These are phyloP conservation scores for Sorex fumeus DNA, from an alignment of 2,113 vertebrate genomes.

Conservation along the genomic window DNA sequence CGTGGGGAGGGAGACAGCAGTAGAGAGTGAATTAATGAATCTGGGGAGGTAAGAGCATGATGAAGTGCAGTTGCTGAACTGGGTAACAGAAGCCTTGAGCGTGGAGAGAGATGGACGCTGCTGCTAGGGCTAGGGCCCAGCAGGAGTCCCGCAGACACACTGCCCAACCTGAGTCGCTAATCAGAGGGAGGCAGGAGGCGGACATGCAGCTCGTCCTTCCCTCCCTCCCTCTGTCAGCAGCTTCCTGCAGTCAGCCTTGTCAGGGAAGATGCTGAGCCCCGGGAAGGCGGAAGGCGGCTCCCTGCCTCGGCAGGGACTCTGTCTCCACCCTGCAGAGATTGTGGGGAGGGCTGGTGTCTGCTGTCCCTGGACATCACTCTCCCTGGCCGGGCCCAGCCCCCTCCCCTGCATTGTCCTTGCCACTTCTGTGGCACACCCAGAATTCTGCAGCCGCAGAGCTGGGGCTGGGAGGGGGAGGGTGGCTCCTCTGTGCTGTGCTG, in stretches of 20 bases:
- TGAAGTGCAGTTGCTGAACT: neutral
- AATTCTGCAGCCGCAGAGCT: too few species aligned
- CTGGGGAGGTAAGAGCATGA: neutral
- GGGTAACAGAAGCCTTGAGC: neutral
- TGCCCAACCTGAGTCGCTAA: conserved; percentile 2
- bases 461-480: too few species aligned
- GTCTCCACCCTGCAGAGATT: too few species aligned
- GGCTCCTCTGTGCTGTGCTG: too few species aligned
- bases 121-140: conserved; percentile 6
- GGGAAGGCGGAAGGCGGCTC: neutral
- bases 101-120: conserved; percentile 49
- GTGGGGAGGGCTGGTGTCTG: too few species aligned
- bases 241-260: neutral
- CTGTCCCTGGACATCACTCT: too few species aligned
- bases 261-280: neutral
- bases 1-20: neutral
- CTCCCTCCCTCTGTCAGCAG: neutral
- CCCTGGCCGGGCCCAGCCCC: neutral
- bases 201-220: neutral
- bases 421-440: too few species aligned
- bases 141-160: neutral
- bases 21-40: neutral
- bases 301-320: too few species aligned
- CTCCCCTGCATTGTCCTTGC: too few species aligned
- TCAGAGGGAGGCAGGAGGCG: neutral